Conservation (phyloP, 2,113 vertebrate species). For the Laticauda colubrina region DNA sequence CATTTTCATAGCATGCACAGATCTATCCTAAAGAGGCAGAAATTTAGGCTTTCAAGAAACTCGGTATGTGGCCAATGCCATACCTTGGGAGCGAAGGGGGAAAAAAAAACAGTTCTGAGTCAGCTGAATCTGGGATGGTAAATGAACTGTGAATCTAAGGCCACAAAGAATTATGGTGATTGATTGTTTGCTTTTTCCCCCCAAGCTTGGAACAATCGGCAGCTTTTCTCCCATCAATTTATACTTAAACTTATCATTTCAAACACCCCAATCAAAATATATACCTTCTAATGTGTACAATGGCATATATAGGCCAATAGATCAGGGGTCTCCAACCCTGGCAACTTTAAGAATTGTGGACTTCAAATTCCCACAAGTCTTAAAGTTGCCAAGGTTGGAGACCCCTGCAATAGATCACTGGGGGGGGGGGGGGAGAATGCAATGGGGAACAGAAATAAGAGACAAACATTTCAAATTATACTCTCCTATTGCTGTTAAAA, state of each 20-base stretch:
- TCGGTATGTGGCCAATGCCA: neutral
- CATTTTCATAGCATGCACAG: neutral
- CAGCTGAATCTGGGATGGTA: neutral
- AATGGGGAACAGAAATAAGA: neutral
- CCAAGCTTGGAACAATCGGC: neutral
- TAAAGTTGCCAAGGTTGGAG: too few species aligned
- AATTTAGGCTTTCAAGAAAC: neutral
- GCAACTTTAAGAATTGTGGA: too few species aligned
- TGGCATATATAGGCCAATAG: neutral
- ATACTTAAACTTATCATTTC: neutral
- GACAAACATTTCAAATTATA: neutral
- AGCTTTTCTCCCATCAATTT: neutral
- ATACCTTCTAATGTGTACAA: neutral
- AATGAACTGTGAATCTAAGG: constrained; percentile 7
- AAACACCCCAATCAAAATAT: neutral
- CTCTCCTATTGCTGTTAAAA: neutral
- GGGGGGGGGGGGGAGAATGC: neutral
- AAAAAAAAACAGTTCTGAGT: neutral
- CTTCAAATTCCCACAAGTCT: neutral
- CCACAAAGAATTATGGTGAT: constrained; percentile 22
- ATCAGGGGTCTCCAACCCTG: neutral
- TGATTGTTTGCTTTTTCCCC: neutral
- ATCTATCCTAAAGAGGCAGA: neutral
- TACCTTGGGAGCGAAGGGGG: too few species aligned
- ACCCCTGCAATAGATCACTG: neutral